Evolutionary conservation across 2,113 vertebrate genomes (phyloP).

Genomic region (Tetraodon nigroviridis): DNA sequence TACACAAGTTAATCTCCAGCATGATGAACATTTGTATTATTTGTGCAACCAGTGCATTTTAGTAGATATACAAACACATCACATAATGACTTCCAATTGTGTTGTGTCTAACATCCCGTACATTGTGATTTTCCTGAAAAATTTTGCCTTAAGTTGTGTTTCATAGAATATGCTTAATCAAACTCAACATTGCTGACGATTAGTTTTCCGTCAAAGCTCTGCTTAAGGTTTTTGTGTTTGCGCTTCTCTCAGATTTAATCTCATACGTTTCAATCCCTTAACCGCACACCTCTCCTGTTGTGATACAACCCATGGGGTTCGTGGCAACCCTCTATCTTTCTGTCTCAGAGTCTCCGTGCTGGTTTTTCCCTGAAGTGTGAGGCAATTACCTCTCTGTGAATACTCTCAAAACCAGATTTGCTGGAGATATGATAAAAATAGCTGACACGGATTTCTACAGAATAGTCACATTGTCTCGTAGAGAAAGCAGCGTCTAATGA

Average conservation of each 20-base stretch:
- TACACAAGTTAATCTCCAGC: no score
- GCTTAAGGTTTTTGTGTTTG: constrained; percentile 45
- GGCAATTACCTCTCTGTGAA: constrained; percentile 63
- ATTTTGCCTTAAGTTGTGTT: constrained; percentile 33
- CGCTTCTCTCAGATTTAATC: constrained; percentile 45
- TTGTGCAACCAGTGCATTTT: no score
- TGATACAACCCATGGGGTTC: constrained; percentile 46
- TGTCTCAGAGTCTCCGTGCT: constrained; percentile 23
- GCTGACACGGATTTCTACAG: constrained; percentile 71
- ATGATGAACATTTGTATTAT: no score
- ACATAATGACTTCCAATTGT: no score
- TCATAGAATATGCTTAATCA: constrained; percentile 43
- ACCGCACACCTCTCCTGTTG: constrained; percentile 7
- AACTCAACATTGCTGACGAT: constrained; percentile 48
- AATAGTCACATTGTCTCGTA: constrained; percentile 67
- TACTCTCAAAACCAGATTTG: constrained; percentile 60
- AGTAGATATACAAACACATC: no score
- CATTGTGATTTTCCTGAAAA: not conserved
- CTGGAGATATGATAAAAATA: constrained; percentile 68
- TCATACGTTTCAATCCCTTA: constrained; percentile 37
- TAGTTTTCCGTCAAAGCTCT: constrained; percentile 47
- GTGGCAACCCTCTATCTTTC: constrained; percentile 19
- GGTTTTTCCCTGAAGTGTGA: constrained; percentile 45
- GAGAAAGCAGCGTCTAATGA: constrained; percentile 62
- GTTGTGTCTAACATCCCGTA: not conserved